Evolutionary conservation across 2,888 invertebrate genomes (phyloP).

Genomic region (Orchesella flavescens): DNA sequence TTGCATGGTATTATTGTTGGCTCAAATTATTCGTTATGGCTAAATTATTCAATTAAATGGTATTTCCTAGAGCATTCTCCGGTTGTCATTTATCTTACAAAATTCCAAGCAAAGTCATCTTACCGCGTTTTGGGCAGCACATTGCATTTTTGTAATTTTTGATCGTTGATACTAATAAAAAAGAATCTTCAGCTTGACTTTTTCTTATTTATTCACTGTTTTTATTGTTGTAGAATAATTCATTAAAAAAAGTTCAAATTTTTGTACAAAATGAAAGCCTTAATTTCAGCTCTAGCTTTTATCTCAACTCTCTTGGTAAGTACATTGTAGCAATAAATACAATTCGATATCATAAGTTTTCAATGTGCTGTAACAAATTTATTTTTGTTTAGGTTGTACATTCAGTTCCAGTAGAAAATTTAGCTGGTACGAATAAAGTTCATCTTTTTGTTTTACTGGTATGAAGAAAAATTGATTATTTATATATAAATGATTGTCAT

Average conservation of each 20-base stretch:
- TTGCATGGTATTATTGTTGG: no score
- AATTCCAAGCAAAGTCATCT: not conserved
- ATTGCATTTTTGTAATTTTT: not conserved
- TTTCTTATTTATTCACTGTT: not conserved
- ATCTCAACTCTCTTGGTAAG: constrained; percentile 26
- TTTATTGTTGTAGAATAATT: not conserved
- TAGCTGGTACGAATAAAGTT: constrained; percentile 15
- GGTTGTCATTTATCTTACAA: no score
- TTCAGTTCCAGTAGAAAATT: not conserved
- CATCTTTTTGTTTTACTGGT: constrained; percentile 48
- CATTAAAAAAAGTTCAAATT: not conserved
- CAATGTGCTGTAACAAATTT: not conserved
- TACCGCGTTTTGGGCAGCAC: not conserved
- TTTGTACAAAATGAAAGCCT: constrained; percentile 16
- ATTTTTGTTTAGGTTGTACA: not conserved
- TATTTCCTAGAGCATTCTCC: no score
- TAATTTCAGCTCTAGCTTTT: constrained; percentile 11
- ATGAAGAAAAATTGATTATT: not conserved
- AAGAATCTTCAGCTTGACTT: not conserved
- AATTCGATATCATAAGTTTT: not conserved
- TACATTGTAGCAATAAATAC: not conserved
- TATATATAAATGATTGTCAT: not conserved
- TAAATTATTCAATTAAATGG: no score
- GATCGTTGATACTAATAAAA: not conserved
- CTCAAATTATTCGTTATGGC: no score